Evolutionary conservation across 2,113 vertebrate species (phyloP).

Genomic region (Pungitius pungitius): DNA sequence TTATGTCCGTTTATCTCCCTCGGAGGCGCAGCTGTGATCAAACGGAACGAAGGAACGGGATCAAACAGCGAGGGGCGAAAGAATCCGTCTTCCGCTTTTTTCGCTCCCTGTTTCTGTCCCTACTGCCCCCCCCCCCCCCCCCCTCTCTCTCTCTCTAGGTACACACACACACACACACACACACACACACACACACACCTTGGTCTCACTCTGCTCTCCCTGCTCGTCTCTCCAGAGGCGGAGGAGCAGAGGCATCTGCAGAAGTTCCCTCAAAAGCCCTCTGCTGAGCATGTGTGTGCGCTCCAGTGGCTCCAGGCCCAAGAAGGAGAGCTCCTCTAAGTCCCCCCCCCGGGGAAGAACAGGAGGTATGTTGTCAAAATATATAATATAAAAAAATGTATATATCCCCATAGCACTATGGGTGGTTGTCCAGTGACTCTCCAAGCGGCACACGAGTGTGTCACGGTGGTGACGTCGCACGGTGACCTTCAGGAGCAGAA

Average conservation of each 20-base stretch:
- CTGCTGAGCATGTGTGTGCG: conserved; percentile 40
- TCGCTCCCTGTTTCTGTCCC: conserved; percentile 59
- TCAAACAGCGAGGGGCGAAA: conserved; percentile 68
- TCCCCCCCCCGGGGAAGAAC: too few species aligned
- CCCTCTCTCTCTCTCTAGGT: background rate
- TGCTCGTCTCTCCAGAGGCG: conserved; percentile 53
- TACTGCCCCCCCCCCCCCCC: conserved; percentile 52
- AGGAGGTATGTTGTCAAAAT: too few species aligned
- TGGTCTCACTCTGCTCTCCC: conserved; percentile 28
- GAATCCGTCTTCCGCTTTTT: conserved; percentile 71
- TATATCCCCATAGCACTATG: background rate
- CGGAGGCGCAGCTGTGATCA: conserved; percentile 79
- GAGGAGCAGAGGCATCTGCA: conserved; percentile 48
- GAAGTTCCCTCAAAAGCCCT: background rate
- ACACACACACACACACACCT: conserved; percentile 35
- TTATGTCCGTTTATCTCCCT: conserved; percentile 79
- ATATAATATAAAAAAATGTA: background rate
- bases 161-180: conserved; percentile 1
- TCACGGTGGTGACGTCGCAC: background rate
- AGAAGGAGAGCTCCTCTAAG: conserved; percentile 2
- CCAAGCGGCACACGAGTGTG: background rate
- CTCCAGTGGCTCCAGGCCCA: conserved; percentile 14
- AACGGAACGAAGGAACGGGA: conserved; percentile 75
- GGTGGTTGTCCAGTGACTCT: background rate
- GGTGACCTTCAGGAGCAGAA: background rate